Conservation (phyloP, 2,113 vertebrate genomes). For the Antennarius striatus region DNA sequence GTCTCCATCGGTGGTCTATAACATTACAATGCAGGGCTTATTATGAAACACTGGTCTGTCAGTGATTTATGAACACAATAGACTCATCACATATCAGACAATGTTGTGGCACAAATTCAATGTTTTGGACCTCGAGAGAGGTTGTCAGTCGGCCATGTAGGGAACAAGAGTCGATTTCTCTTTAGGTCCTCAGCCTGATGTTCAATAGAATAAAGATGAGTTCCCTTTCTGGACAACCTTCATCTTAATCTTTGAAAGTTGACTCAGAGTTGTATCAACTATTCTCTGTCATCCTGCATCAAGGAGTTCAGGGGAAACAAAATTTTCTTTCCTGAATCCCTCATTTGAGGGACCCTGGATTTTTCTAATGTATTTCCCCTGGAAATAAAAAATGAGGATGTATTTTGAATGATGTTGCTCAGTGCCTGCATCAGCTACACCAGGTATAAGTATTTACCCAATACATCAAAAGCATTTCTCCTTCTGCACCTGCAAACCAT, state of each 20-base stretch:
- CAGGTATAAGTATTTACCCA: conserved; percentile 23
- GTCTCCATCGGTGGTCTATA: conserved; percentile 24
- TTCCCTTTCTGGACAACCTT: conserved; percentile 14
- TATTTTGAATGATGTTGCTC: conserved; percentile 12
- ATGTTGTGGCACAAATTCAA: conserved; percentile 19
- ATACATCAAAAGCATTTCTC: conserved; percentile 29
- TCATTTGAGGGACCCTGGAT: conserved; percentile 6
- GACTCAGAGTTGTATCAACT: conserved; percentile 22
- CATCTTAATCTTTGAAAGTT: conserved; percentile 19
- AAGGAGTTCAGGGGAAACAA: conserved; percentile 9
- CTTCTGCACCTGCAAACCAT: conserved; percentile 41
- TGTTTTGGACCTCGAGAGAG: conserved; percentile 11
- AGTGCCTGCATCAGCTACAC: conserved; percentile 8
- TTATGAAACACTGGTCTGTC: conserved; percentile 5
- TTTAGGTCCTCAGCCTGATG: conserved; percentile 15
- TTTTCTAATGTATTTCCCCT: background rate
- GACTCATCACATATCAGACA: conserved; percentile 17
- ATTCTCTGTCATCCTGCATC: conserved; percentile 43
- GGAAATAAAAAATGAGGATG: conserved; percentile 3
- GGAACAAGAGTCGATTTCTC: background rate
- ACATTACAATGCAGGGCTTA: conserved; percentile 22
- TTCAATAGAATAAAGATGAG: conserved; percentile 12
- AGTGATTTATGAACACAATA: conserved; percentile 25
- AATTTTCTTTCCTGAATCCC: background rate
- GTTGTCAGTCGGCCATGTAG: conserved; percentile 3